Evolutionary conservation across 2,113 vertebrate genomes (phyloP).

Genomic region (Zosterops borbonicus): DNA sequence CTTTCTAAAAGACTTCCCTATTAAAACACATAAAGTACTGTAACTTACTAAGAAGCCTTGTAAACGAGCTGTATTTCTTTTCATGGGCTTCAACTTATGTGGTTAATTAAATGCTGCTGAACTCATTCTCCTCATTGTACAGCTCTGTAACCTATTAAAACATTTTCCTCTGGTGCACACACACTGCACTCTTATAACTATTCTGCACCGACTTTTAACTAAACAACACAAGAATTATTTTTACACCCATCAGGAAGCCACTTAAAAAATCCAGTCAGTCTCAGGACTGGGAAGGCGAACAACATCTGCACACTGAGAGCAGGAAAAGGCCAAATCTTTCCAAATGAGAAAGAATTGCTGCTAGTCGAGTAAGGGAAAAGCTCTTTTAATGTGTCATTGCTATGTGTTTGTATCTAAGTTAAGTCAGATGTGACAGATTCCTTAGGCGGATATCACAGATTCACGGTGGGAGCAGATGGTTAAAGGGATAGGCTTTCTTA

Average conservation of each 20-base stretch:
- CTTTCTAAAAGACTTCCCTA: background rate
- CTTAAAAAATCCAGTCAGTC: background rate
- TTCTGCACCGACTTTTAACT: background rate
- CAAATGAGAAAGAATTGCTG: background rate
- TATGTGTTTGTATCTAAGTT: background rate
- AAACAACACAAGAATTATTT: background rate
- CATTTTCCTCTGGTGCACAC: background rate
- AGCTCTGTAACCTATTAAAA: background rate
- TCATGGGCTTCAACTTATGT: background rate
- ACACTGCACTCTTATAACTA: background rate
- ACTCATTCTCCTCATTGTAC: background rate
- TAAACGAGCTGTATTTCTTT: background rate
- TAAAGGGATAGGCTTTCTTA: background rate
- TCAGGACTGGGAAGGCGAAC: accelerated
- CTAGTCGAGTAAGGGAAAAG: background rate
- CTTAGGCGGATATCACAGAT: background rate
- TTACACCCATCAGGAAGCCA: background rate
- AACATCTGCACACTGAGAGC: too few relatives aligned
- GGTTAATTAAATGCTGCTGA: background rate
- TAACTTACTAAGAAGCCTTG: background rate
- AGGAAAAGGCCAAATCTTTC: accelerated
- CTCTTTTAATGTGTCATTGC: background rate
- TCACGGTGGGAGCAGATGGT: background rate
- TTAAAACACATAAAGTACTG: background rate
- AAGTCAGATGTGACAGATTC: background rate